Base-by-base conservation (phyloP, 64 coral and sea anemone species). In the Acropora tenuis region DNA sequence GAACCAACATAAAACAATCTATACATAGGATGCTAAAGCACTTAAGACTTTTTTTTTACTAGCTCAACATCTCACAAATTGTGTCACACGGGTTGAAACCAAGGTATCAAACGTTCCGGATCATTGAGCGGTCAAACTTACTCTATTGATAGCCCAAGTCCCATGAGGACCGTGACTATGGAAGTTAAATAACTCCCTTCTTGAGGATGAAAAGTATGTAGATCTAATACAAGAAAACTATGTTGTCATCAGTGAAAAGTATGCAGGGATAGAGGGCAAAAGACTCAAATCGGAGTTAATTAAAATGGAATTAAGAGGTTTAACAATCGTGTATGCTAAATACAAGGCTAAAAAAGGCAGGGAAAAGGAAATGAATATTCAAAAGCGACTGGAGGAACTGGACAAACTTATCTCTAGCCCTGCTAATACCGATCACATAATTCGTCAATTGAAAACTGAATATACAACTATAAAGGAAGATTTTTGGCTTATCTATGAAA, bases 41-140 rank as follows among this genome's bases (percentile, higher is more conserved):
- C 76, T n/a, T 5, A 78, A 78, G n/a, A 18, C 48, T 18, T 78
- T 78, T 78, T 78, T 78, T 17, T 9, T 78, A 6, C 15, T 76
- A 11, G 1, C 74, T 10, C 42, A 76, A 76, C 13, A 8, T 76
- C 43, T 16, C 2, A 77, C 17, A 5, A 4, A 43, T 16, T 45
- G 75, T 2, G 43, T 46, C 10, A 46, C 46, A 77, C 43, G 8
- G 1, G 16, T 46, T 11, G 75, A 77, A 16, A 48, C 45, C 4
- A 46, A 46, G 1, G 45, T 46, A 2, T 43, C 75, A 45, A 77
- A 47, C 17, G 11, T 44, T 5, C 45, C 12, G 5, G 75, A 77
- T 6, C 75, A 77, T 17, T 10, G 44, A 44, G 75, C 75, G 11
- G 15, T 77, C 10, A 47, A 46, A 16, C 75, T 48, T 17, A 47